Evolutionary conservation across 2,797 vertebrate species (phyloP).

Genomic region (Salmo trutta): DNA sequence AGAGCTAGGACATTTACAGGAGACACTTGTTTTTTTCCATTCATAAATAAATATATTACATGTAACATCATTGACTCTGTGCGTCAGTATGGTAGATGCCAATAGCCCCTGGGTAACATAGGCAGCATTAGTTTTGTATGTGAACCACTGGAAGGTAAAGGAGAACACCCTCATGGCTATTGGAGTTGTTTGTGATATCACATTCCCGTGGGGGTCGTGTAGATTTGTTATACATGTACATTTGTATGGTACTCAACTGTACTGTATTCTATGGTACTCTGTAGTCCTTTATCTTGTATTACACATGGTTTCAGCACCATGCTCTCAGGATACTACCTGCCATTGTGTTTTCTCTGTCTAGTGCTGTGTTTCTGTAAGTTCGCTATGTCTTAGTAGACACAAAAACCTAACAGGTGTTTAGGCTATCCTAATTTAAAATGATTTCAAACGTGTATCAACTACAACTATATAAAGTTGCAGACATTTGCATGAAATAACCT

Average conservation of each 20-base stretch:
- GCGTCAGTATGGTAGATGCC: neutral
- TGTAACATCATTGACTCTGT: too few relatives aligned
- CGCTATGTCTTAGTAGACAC: neutral
- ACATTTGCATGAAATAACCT: too few relatives aligned
- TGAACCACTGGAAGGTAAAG: neutral
- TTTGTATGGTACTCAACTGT: too few relatives aligned
- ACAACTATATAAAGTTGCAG: too few relatives aligned
- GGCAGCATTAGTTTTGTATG: neutral
- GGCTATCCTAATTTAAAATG: too few relatives aligned
- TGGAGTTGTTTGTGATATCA: slow-evolving; percentile 4
- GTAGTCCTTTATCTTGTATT: neutral
- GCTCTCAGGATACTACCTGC: neutral
- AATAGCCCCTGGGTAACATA: slow-evolving; percentile 5
- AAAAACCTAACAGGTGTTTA: neutral
- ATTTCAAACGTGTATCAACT: too few relatives aligned
- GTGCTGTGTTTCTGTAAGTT: neutral
- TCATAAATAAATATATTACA: too few relatives aligned
- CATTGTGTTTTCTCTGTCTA: slow-evolving; percentile 2
- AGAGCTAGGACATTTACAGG: neutral
- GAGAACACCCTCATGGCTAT: neutral
- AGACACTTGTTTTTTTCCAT: neutral
- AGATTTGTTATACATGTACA: neutral
- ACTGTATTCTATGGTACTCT: neutral
- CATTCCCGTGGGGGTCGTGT: neutral
- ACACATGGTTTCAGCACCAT: too few relatives aligned